A percentile compares a stretch with the other conserved stretches of the same genome.
These are phyloP conservation scores for Struthio camelus DNA, from an alignment of 2,113 vertebrate genomes.

Conservation along the genomic window DNA sequence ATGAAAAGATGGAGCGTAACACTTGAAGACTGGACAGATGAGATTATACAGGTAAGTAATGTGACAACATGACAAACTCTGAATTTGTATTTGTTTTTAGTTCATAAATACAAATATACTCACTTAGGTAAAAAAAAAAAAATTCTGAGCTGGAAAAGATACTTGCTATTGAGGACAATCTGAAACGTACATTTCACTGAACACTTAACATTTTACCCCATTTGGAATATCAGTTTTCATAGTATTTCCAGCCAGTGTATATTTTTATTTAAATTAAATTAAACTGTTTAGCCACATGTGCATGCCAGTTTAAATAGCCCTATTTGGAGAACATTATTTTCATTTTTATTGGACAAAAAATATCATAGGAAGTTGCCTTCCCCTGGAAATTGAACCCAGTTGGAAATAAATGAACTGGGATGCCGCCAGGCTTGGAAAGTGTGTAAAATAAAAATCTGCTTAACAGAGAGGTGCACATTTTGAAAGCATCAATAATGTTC, in stretches of 20 bases:
- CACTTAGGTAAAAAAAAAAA: neutral
- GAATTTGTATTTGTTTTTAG: neutral
- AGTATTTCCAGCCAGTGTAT: neutral
- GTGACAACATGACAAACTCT: neutral
- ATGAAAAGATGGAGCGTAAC: neutral
- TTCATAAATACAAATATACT: neutral
- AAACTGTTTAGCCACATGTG: conserved; percentile 23
- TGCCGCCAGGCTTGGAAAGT: conserved; percentile 1
- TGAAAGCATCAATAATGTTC: neutral
- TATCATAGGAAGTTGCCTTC: neutral
- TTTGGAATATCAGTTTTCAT: conserved; percentile 48
- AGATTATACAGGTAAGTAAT: neutral
- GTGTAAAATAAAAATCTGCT: neutral
- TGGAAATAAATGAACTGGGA: conserved; percentile 27
- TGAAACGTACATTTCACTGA: conserved; percentile 14
- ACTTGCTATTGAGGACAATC: neutral
- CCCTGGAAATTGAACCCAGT: conserved; percentile 18
- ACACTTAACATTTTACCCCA: neutral
- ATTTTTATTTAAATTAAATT: conserved; percentile 49
- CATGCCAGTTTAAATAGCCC: conserved; percentile 44
- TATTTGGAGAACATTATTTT: conserved; percentile 52
- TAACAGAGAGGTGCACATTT: neutral
- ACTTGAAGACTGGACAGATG: neutral
- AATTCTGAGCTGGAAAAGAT: neutral
- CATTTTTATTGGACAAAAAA: conserved; percentile 27